Evolutionary conservation across 2,888 invertebrate genomes (phyloP).

Genomic region (Oligia latruncula): DNA sequence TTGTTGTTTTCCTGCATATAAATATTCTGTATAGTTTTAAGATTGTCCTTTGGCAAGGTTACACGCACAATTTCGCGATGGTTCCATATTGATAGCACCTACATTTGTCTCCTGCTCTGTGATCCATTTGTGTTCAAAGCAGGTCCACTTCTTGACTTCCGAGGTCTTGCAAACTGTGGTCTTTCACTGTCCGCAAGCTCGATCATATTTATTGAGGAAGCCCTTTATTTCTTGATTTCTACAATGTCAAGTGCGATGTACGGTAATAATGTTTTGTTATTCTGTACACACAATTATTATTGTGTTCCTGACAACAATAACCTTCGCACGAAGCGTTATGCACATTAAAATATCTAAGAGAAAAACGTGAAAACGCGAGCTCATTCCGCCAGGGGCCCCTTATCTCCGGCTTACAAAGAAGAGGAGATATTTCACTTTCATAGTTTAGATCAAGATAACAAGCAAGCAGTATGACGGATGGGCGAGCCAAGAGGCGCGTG

Average conservation of each 20-base stretch:
- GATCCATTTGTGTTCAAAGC: slow-evolving; percentile 59
- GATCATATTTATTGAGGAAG: slow-evolving; percentile 77
- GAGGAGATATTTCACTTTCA: slow-evolving; percentile 82
- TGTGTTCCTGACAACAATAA: slow-evolving; percentile 55
- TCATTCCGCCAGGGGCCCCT: slow-evolving; percentile 63
- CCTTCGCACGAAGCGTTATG: slow-evolving; percentile 44
- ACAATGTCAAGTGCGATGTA: slow-evolving; percentile 67
- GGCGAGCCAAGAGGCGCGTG: slow-evolving; percentile 81
- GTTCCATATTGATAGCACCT: slow-evolving; percentile 42
- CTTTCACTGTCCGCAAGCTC: slow-evolving; percentile 70
- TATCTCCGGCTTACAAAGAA: slow-evolving; percentile 78
- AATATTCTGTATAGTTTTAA: slow-evolving; percentile 24
- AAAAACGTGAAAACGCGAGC: slow-evolving; percentile 63
- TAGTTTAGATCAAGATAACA: slow-evolving; percentile 83
- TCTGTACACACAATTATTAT: slow-evolving; percentile 46
- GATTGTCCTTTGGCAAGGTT: slow-evolving; percentile 40
- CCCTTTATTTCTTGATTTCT: slow-evolving; percentile 66
- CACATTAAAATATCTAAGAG: slow-evolving; percentile 61
- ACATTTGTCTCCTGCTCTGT: slow-evolving; percentile 64
- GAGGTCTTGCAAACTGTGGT: slow-evolving; percentile 67
- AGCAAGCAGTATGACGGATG: slow-evolving; percentile 82
- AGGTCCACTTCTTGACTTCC: slow-evolving; percentile 61
- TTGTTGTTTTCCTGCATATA: slow-evolving; percentile 40
- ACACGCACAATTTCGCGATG: slow-evolving; percentile 35
- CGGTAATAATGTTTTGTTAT: slow-evolving; percentile 40